Conservation (phyloP, 2,113 vertebrate species). For the Aldabrachelys gigantea region DNA sequence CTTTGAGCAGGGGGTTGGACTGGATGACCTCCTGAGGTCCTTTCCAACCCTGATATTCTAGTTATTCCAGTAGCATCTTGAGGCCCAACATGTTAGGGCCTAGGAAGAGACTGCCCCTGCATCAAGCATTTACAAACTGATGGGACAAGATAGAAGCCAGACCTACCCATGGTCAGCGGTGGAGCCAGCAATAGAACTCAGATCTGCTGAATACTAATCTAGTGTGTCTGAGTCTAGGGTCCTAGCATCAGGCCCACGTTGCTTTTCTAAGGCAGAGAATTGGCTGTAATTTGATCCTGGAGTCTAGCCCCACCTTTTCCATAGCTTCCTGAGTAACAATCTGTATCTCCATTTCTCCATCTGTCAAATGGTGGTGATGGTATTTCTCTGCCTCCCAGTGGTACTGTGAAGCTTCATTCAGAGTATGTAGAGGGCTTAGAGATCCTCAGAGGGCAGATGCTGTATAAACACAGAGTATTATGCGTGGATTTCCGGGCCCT, state of each 20-base stretch:
- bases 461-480: not conserved
- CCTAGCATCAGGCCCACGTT: not conserved
- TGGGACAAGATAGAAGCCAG: not conserved
- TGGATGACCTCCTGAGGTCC: no score
- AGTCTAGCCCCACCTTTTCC: not conserved
- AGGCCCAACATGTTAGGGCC: fast-evolving
- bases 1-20: no score
- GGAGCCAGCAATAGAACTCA: not conserved
- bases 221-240: not conserved
- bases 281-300: not conserved
- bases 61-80: not conserved
- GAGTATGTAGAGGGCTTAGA: not conserved
- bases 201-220: not conserved
- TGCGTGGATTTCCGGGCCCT: not conserved
- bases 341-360: constrained; percentile 28
- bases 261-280: not conserved
- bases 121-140: no score
- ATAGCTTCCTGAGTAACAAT: not conserved
- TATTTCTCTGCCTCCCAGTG: not conserved
- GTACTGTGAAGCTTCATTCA: constrained; percentile 34
- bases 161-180: not conserved
- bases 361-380: not conserved
- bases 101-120: not conserved
- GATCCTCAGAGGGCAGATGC: not conserved
- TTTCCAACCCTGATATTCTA: not conserved